Percentiles rank a stretch among this genome's conserved stretches.
phyloP scores from a whole-genome alignment of 92 coral and sea anemone genomes.

The Siderastrea siderea region DNA sequence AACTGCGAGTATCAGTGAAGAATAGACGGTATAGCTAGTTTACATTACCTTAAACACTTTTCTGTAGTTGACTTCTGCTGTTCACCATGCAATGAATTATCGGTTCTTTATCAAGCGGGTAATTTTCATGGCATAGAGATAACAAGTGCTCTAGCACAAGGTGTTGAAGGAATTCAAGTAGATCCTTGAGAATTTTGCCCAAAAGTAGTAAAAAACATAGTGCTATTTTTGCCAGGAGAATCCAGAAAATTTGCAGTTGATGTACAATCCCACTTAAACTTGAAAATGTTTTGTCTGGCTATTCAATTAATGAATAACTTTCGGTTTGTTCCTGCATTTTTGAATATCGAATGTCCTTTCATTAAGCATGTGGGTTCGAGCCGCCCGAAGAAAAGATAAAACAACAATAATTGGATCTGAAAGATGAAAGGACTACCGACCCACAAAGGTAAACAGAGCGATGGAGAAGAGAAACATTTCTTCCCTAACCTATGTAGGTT shows the following conservation, averaged over 20 bases:
- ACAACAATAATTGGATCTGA: constrained; percentile 30
- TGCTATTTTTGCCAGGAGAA: background rate
- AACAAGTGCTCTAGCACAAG: no score
- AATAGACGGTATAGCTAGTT: no score
- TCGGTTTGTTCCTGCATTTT: constrained; percentile 4
- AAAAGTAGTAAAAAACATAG: no score
- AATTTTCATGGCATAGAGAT: no score
- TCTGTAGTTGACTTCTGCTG: no score
- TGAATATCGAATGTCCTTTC: constrained; percentile 35
- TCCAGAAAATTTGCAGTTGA: background rate
- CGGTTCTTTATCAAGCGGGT: no score
- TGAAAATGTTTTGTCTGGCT: constrained; percentile 8
- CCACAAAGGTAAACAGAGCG: constrained; percentile 11
- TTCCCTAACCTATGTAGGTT: background rate
- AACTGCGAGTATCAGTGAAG: no score
- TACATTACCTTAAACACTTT: no score
- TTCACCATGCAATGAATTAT: no score
- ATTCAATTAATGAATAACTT: constrained; percentile 30
- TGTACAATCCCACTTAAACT: background rate
- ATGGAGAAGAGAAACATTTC: background rate
- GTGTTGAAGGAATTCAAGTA: no score
- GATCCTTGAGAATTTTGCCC: no score
- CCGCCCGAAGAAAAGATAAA: constrained; percentile 36
- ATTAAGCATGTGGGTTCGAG: constrained; percentile 2
- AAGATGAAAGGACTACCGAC: constrained; percentile 43